These are phyloP conservation scores for Stratiomys singularior DNA, from an alignment of 2,888 invertebrate genomes.

Conservation along the genomic window DNA sequence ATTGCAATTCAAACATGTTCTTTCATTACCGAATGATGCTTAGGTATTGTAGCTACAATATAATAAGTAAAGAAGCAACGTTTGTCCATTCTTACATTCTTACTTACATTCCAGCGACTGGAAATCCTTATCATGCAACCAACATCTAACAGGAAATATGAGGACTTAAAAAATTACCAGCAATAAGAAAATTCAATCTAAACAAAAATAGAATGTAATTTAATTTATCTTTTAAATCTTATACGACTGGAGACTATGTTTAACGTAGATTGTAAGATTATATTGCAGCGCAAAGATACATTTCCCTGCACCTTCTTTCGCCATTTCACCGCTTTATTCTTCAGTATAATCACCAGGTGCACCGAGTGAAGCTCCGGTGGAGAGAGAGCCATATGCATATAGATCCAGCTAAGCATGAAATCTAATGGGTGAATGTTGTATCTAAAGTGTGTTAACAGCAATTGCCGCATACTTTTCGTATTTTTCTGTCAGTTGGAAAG, in stretches of 20 bases:
- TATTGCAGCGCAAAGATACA: not conserved
- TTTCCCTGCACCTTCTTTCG: not conserved
- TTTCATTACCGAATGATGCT: too few relatives aligned
- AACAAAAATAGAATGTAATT: constrained; percentile 8
- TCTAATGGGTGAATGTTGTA: constrained; percentile 24
- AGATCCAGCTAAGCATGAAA: not conserved
- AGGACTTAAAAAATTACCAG: not conserved
- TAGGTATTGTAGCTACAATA: too few relatives aligned
- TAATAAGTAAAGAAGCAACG: too few relatives aligned
- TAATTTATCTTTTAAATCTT: constrained; percentile 4
- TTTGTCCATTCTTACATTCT: too few relatives aligned
- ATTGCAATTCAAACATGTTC: too few relatives aligned
- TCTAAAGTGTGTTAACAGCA: constrained; percentile 14
- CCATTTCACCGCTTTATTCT: not conserved
- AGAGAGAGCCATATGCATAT: not conserved
- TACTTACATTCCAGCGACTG: too few relatives aligned
- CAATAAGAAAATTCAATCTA: not conserved
- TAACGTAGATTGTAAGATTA: not conserved
- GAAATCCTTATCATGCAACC: too few relatives aligned
- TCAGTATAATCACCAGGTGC: constrained; percentile 5
- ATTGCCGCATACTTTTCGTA: not conserved
- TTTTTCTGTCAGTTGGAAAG: not conserved
- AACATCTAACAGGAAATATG: too few relatives aligned
- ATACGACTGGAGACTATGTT: not conserved
- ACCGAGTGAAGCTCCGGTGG: not conserved